Evolutionary conservation across 1,140 invertebrate genomes (phyloP).

Genomic region (Drosophila fuyamai): DNA sequence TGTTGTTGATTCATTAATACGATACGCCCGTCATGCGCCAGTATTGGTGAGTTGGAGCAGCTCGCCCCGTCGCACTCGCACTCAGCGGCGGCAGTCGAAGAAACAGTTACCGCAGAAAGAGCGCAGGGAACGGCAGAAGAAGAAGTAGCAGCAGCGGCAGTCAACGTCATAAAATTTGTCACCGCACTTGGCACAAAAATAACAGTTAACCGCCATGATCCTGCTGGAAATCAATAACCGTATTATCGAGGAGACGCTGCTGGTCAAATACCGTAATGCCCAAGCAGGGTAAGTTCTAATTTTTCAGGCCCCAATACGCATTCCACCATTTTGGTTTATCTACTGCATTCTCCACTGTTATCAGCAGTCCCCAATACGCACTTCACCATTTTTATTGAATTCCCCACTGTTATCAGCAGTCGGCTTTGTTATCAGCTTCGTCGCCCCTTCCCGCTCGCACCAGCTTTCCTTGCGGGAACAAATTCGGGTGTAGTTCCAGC

Average conservation of each 20-base stretch:
- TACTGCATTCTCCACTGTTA: slow-evolving; percentile 36
- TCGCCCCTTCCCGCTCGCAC: slow-evolving; percentile 23
- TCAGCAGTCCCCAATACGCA: slow-evolving; percentile 2
- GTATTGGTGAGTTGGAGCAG: slow-evolving; percentile 69
- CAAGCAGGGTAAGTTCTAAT: slow-evolving; percentile 94
- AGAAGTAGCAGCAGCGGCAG: slow-evolving; percentile 31
- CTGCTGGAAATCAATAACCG: slow-evolving; percentile 99
- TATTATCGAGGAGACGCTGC: slow-evolving; percentile 97
- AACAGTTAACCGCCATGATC: slow-evolving; percentile 90
- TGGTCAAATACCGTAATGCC: slow-evolving; percentile 97
- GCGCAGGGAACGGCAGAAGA: slow-evolving; percentile 67
- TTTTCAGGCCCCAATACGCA: slow-evolving; percentile 1
- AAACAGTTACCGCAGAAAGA: slow-evolving; percentile 69
- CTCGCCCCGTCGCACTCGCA: slow-evolving; percentile 51
- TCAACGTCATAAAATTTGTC: slow-evolving; percentile 80
- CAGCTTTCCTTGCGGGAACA: not conserved
- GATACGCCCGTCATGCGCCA: slow-evolving; percentile 50
- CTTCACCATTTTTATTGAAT: no score
- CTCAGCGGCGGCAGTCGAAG: slow-evolving; percentile 32
- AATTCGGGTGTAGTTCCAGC: slow-evolving; percentile 58
- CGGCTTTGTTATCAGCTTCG: slow-evolving; percentile 57
- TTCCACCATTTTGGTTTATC: slow-evolving; percentile 59
- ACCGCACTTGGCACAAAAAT: slow-evolving; percentile 43
- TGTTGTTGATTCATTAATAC: slow-evolving; percentile 82
- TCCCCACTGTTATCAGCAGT: slow-evolving; percentile 56